phyloP scores from a whole-genome alignment of 2,797 vertebrate genomes.

The Sebastes taczanowskii region DNA sequence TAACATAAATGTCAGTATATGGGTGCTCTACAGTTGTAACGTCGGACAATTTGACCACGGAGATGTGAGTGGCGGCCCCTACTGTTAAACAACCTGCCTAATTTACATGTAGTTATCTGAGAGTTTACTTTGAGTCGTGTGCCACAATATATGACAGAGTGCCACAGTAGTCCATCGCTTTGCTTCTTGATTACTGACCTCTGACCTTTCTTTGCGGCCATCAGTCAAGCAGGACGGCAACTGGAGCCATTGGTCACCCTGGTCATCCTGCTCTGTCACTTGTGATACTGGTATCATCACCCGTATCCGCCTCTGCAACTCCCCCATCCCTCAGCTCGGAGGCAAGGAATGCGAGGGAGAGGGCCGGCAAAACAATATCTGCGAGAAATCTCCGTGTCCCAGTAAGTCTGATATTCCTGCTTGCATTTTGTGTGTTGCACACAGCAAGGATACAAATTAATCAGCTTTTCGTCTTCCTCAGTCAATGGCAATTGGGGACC shows the following conservation, averaged over 20 bases:
- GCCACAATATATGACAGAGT: background rate
- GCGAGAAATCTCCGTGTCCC: conserved; percentile 90
- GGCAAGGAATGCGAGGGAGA: conserved; percentile 93
- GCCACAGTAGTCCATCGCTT: background rate
- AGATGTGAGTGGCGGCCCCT: too few species aligned
- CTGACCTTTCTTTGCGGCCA: conserved; percentile 35
- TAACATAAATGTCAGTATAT: too few species aligned
- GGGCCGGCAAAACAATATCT: conserved; percentile 92
- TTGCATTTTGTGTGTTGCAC: background rate
- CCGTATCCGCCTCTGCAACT: conserved; percentile 98
- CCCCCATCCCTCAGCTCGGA: conserved; percentile 94
- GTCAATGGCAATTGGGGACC: conserved; percentile 98
- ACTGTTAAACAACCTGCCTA: background rate
- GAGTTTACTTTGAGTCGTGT: background rate
- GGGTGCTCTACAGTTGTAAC: too few species aligned
- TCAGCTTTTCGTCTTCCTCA: conserved; percentile 49
- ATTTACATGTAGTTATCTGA: background rate
- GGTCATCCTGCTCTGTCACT: conserved; percentile 97
- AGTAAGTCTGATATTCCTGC: conserved; percentile 81
- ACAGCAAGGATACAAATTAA: background rate
- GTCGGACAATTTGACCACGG: too few species aligned
- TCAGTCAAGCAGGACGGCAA: conserved; percentile 95
- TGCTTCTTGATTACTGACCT: conserved; percentile 34
- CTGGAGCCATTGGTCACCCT: conserved; percentile 99
- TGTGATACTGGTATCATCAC: conserved; percentile 94